phyloP scores from a whole-genome alignment of 2,888 invertebrate species.

The Cheiracanthium punctorium region DNA sequence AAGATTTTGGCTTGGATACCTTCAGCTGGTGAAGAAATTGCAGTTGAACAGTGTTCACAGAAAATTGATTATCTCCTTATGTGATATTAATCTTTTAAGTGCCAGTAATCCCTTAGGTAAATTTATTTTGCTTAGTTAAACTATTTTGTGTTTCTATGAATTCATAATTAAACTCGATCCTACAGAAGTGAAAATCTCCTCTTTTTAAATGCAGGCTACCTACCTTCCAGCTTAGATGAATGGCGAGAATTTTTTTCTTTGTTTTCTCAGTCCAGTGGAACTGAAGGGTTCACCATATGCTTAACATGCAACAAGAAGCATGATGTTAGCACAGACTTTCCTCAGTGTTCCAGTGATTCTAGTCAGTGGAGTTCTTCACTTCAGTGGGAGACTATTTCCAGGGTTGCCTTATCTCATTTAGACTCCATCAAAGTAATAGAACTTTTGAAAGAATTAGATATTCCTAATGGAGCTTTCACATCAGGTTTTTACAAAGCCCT shows the following conservation, averaged over 20 bases:
- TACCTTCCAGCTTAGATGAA: slow-evolving; percentile 49
- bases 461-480: slow-evolving; percentile 66
- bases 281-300: slow-evolving; percentile 29
- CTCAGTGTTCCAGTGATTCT: not conserved
- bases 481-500: slow-evolving; percentile 56
- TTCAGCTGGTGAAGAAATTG: slow-evolving; percentile 39
- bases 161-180: too few relatives aligned
- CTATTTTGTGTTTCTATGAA: too few relatives aligned
- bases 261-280: slow-evolving; percentile 29
- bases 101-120: slow-evolving; percentile 43
- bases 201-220: slow-evolving; percentile 35
- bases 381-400: slow-evolving; percentile 53
- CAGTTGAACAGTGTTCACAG: slow-evolving; percentile 36
- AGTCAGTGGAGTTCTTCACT: slow-evolving; percentile 47
- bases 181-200: too few relatives aligned
- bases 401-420: slow-evolving; percentile 53
- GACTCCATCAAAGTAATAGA: slow-evolving; percentile 64
- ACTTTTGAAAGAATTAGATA: slow-evolving; percentile 48
- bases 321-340: slow-evolving; percentile 35
- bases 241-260: slow-evolving; percentile 57
- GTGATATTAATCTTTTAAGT: slow-evolving; percentile 53
- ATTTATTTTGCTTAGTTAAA: too few relatives aligned
- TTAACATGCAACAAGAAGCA: slow-evolving; percentile 38
- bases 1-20: slow-evolving; percentile 56
- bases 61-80: slow-evolving; percentile 46